Percentiles rank a stretch among this genome's conserved stretches.
These are phyloP conservation scores for Lophura swinhoii DNA, from an alignment of 2,797 vertebrate genomes.

Conservation along the genomic window DNA sequence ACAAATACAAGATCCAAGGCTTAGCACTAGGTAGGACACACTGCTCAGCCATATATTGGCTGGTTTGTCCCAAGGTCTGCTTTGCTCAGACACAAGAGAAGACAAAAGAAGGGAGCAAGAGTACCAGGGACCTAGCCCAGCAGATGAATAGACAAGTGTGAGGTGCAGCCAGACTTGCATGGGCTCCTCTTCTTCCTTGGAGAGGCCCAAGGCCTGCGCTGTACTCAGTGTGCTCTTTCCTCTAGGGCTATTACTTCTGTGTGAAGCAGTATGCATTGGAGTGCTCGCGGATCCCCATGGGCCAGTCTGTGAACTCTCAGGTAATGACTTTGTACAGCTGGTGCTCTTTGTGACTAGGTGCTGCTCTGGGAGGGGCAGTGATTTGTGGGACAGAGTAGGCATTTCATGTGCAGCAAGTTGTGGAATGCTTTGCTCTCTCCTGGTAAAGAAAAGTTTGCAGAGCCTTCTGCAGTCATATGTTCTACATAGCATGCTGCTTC, in stretches of 20 bases:
- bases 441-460: neutral
- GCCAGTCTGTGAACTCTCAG: slow-evolving; percentile 98
- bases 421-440: neutral
- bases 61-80: neutral
- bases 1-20: neutral
- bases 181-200: neutral
- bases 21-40: neutral
- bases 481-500: neutral
- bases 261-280: slow-evolving; percentile 98
- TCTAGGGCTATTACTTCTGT: slow-evolving; percentile 96
- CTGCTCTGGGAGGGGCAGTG: neutral
- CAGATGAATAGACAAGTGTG: neutral
- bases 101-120: neutral
- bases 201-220: neutral
- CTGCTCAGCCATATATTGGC: neutral
- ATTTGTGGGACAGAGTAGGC: neutral
- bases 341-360: neutral
- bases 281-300: slow-evolving; percentile 97
- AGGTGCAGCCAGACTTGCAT: rapidly evolving
- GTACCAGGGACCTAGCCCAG: neutral
- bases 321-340: slow-evolving; percentile 77
- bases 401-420: neutral
- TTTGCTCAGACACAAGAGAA: neutral
- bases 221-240: neutral
- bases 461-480: neutral